Evolutionary conservation across 1,140 invertebrate genomes (phyloP).

Genomic region (Papilio xuthus): DNA sequence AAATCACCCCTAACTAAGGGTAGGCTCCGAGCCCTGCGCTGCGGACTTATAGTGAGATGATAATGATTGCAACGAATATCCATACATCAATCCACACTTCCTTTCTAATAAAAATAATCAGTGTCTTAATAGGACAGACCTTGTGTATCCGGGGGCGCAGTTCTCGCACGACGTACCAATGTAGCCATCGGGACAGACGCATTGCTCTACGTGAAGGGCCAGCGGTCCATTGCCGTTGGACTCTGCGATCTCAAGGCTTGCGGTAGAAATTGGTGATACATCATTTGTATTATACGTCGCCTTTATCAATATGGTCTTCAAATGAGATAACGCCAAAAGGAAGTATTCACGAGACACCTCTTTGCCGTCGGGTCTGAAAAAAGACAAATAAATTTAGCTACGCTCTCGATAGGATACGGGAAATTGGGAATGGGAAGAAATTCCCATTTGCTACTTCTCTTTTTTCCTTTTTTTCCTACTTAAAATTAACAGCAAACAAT

Average conservation of each 20-base stretch:
- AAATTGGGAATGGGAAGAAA: too few relatives aligned
- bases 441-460: too few relatives aligned
- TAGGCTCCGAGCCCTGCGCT: too few relatives aligned
- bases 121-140: conserved; percentile 62
- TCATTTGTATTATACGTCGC: conserved; percentile 94
- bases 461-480: too few relatives aligned
- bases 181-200: conserved; percentile 90
- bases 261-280: conserved; percentile 87
- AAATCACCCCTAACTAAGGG: too few relatives aligned
- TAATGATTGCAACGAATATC: too few relatives aligned
- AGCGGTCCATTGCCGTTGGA: conserved; percentile 84
- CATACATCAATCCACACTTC: neutral
- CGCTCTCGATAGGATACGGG: too few relatives aligned
- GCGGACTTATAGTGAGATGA: too few relatives aligned
- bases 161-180: conserved; percentile 94
- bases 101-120: neutral
- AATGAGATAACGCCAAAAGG: conserved; percentile 95
- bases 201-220: conserved; percentile 93
- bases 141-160: conserved; percentile 93
- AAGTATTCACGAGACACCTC: conserved; percentile 92
- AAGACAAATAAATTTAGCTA: neutral
- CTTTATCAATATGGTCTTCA: conserved; percentile 94
- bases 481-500: too few relatives aligned
- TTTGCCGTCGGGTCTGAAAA: conserved; percentile 88
- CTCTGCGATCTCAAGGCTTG: conserved; percentile 91